Base-by-base conservation (phyloP, 1,140 invertebrate species). In the Phenacoccus solenopsis region DNA sequence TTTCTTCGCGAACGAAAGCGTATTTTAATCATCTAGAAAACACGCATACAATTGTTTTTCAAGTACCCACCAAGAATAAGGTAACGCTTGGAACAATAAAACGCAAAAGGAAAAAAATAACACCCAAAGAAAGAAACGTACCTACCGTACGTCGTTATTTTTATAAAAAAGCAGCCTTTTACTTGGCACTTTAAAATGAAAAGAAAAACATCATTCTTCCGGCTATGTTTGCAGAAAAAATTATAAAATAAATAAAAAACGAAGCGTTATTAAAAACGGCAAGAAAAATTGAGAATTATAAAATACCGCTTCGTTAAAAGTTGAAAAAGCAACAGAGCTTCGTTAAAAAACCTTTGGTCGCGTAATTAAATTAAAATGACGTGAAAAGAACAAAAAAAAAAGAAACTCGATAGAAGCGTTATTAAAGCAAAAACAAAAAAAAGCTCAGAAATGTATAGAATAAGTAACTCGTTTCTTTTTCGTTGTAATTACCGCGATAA, bases 251-350 rank as follows among this genome's bases (percentile, higher is more conserved):
- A 5, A 9, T n/a, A n/a, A 5, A n/a, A 5, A 49, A 49, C 13
- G 38, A 49, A 49, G 20, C 38, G 13, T 2, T 49, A 49, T 49
- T 49, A n/a, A 49, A 49, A 49, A 49, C 20, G 38, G 38, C 16
- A 9, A 49, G 38, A 49, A 49, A 32, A 49, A 49, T 49, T 49
- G 38, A 49, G 38, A 49, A 49, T 49, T 49, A 49, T 49, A 49
- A 49, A 49, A 49, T 49, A 49, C 38, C 38, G 38, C 38, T 49
- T 49, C 16, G 38, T 49, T 49, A 49, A 49, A 49, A 49, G 38
- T 49, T 49, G 38, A 49, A 49, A 49, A 49, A 49, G 38, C 38
- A 49, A 49, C 38, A 49, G 38, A 49, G 38, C 38, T 49, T 49
- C 38, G 38, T 49, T 49, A 49, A 49, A 49, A 49, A 49, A 49